Conservation (phyloP, 2,888 invertebrate genomes). For the Diaperis boleti region DNA sequence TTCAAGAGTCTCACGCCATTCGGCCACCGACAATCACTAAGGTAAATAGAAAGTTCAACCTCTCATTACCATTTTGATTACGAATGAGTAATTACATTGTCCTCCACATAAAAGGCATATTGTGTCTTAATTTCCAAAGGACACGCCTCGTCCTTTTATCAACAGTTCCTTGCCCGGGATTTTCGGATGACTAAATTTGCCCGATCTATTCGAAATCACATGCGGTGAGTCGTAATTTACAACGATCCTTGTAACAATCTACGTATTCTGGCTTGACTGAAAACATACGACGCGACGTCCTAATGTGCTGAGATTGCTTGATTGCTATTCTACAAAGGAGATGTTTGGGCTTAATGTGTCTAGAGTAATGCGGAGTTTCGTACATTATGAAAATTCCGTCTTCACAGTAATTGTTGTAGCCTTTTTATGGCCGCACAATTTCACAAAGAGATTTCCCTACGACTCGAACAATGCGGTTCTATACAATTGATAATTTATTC, state of each 20-base stretch:
- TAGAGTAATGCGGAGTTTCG: neutral
- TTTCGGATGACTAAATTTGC: constrained; percentile 45
- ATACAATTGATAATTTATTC: neutral
- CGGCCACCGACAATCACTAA: constrained; percentile 36
- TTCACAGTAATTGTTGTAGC: neutral
- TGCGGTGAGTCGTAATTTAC: constrained; percentile 47
- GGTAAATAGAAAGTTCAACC: constrained; percentile 42
- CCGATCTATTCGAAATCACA: constrained; percentile 43
- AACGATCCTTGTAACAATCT: constrained; percentile 45
- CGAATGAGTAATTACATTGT: constrained; percentile 44
- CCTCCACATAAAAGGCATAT: constrained; percentile 40
- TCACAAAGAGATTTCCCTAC: neutral
- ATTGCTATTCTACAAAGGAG: constrained; percentile 27
- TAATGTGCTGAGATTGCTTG: constrained; percentile 32
- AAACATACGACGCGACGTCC: constrained; percentile 32
- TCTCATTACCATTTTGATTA: constrained; percentile 45
- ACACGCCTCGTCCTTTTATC: constrained; percentile 37
- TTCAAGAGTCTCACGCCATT: constrained; percentile 28
- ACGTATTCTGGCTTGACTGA: constrained; percentile 32
- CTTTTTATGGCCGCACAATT: too few species aligned
- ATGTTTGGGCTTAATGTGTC: constrained; percentile 1
- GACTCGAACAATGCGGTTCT: neutral
- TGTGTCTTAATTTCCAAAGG: constrained; percentile 36
- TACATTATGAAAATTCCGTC: constrained; percentile 6
- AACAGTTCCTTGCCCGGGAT: constrained; percentile 40